Conservation (phyloP, 2,113 vertebrate genomes). For the Cheirogaleus medius region DNA sequence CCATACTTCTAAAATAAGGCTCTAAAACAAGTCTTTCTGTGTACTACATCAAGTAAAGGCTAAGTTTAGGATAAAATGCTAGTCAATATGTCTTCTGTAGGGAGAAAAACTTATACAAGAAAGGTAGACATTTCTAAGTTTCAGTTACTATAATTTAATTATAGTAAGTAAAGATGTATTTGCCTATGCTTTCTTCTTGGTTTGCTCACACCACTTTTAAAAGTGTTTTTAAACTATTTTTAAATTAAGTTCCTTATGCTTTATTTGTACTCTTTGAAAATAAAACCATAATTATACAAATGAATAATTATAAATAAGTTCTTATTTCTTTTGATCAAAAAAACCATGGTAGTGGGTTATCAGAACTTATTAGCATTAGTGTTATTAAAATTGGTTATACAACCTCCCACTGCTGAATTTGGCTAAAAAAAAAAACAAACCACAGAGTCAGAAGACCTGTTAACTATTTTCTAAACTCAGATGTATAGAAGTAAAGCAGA, state of each 20-base stretch:
- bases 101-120: neutral
- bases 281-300: constrained; percentile 60
- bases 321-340: constrained; percentile 30
- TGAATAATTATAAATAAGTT: constrained; percentile 27
- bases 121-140: neutral
- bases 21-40: constrained; percentile 38
- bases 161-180: constrained; percentile 65
- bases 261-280: constrained; percentile 74
- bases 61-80: neutral
- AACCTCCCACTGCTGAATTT: too few species aligned
- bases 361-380: too few species aligned
- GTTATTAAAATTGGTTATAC: too few species aligned
- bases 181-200: constrained; percentile 22
- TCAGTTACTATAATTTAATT: constrained; percentile 34
- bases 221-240: constrained; percentile 49
- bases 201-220: constrained; percentile 36
- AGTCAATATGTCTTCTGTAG: neutral
- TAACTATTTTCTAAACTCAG: neutral
- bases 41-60: neutral
- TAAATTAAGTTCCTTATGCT: constrained; percentile 54
- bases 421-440: neutral
- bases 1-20: neutral
- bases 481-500: constrained; percentile 67
- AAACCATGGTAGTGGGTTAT: neutral
- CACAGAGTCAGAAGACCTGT: neutral